Percentiles rank a stretch among this genome's conserved stretches.
Conservation (phyloP, 1,140 invertebrate species). For the Thrips palmi region DNA sequence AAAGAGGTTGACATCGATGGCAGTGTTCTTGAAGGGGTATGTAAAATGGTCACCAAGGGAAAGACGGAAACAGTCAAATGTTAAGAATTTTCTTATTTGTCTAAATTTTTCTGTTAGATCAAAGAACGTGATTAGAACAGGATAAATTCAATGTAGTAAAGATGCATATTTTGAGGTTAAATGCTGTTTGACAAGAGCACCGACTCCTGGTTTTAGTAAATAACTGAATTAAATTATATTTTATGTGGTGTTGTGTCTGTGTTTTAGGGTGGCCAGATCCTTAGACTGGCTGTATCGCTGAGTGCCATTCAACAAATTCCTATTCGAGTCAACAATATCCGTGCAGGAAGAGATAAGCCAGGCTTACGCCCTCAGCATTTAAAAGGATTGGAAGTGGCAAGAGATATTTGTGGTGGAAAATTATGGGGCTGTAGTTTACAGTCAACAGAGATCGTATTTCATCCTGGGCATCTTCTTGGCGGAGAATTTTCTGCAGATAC, state of each 20-base stretch:
- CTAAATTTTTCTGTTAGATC: too few species aligned
- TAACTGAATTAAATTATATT: conserved; percentile 10
- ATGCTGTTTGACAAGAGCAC: conserved; percentile 1
- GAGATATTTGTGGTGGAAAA: conserved; percentile 46
- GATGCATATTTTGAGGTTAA: not conserved
- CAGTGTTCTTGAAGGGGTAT: conserved; percentile 41
- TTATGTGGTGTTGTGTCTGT: conserved; percentile 13
- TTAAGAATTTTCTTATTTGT: too few species aligned
- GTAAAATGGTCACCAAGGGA: too few species aligned
- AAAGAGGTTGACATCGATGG: conserved; percentile 44
- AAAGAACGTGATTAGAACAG: conserved; percentile 7
- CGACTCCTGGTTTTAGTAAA: conserved; percentile 6
- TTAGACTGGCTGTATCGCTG: conserved; percentile 56
- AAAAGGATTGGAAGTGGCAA: conserved; percentile 54
- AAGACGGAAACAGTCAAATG: too few species aligned
- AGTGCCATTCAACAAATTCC: conserved; percentile 55
- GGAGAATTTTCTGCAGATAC: conserved; percentile 48
- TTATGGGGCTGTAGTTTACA: conserved; percentile 44
- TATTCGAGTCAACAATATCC: conserved; percentile 58
- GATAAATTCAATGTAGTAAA: conserved; percentile 7
- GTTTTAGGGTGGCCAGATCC: conserved; percentile 70
- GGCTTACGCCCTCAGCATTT: conserved; percentile 76
- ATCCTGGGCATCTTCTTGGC: conserved; percentile 37
- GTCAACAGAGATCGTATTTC: conserved; percentile 58
- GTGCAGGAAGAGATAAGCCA: conserved; percentile 55